These are phyloP conservation scores for Columba janthina DNA, from an alignment of 2,113 vertebrate genomes.

Conservation along the genomic window DNA sequence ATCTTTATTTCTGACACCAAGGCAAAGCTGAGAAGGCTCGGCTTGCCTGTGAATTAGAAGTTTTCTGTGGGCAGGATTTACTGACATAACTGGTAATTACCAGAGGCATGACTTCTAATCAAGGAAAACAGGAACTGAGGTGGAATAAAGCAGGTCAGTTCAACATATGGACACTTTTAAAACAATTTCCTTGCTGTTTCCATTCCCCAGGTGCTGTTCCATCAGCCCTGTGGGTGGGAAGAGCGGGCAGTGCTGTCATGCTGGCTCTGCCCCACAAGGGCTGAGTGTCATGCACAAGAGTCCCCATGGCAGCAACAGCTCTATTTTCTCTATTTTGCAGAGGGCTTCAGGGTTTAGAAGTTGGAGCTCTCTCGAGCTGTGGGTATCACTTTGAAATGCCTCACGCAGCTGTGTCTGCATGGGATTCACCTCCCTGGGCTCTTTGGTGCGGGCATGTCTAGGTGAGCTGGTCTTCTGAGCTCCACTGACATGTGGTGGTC, in stretches of 20 bases:
- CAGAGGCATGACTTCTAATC: not conserved
- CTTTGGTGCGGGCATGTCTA: not conserved
- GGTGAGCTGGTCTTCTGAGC: not conserved
- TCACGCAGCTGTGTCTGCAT: not conserved
- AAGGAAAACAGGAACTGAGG: not conserved
- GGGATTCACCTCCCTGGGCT: not conserved
- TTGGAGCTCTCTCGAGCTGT: rapidly evolving
- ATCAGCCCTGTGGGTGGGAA: not conserved
- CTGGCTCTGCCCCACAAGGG: not conserved
- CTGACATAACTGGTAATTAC: not conserved
- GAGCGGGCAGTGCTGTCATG: not conserved
- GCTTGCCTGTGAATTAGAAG: not conserved
- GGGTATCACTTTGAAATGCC: not conserved
- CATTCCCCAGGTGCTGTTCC: not conserved
- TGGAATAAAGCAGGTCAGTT: not conserved
- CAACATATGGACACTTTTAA: not conserved
- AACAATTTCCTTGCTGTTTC: not conserved
- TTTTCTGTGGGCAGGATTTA: not conserved
- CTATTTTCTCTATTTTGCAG: not conserved
- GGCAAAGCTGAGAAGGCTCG: not conserved
- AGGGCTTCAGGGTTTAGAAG: not conserved
- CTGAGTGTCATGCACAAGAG: not conserved
- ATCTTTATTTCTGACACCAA: not conserved
- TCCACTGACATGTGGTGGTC: not conserved
- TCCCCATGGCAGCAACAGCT: not conserved